Conservation (phyloP, 2,888 invertebrate species). For the Macrophya annulata region DNA sequence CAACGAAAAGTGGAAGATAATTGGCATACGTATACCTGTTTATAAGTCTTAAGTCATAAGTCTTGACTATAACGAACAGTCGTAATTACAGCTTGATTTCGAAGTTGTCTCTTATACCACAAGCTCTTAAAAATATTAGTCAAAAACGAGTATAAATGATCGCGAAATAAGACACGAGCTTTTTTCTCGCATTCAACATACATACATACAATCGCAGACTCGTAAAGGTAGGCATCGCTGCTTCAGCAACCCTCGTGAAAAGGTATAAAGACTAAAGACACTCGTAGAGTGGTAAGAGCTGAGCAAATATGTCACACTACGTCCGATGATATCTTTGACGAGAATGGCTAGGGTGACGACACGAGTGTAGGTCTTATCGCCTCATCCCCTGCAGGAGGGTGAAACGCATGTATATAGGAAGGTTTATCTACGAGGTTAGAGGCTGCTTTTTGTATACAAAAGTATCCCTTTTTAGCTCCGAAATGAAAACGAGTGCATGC, state of each 20-base stretch:
- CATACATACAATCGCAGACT: neutral
- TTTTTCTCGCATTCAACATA: neutral
- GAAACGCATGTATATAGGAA: neutral
- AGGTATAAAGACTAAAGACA: conserved; percentile 10
- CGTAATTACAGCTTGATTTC: no score
- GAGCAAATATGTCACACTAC: conserved; percentile 29
- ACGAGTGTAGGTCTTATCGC: neutral
- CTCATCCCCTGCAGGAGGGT: neutral
- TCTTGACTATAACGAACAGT: no score
- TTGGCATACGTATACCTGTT: no score
- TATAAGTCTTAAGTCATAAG: no score
- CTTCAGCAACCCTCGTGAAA: neutral
- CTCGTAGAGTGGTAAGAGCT: neutral
- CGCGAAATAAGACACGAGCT: neutral
- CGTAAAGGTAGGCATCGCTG: neutral
- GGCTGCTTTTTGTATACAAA: neutral
- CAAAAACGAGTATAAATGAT: no score
- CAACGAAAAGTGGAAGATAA: no score
- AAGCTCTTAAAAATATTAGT: neutral
- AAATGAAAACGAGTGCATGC: no score
- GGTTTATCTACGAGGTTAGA: neutral
- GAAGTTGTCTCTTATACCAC: neutral
- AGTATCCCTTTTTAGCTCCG: neutral
- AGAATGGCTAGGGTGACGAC: neutral
- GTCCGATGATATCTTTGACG: conserved; percentile 12